These are phyloP conservation scores for Palythoa grandis DNA, from an alignment of 92 coral and sea anemone species.

Conservation along the genomic window DNA sequence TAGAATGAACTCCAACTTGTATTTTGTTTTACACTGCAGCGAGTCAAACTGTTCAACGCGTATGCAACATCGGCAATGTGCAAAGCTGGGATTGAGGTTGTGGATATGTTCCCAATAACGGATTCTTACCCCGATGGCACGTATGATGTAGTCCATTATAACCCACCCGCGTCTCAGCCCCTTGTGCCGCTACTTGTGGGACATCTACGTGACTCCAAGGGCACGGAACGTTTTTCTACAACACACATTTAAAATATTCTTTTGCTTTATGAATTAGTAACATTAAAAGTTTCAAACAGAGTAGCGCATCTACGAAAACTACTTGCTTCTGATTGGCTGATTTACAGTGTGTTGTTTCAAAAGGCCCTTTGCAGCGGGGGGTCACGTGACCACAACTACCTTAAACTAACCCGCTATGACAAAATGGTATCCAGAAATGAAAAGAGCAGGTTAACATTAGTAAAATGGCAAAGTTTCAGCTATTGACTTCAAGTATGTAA, in stretches of 20 bases:
- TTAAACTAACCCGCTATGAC: no score
- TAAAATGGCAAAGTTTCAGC: no score
- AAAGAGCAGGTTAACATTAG: no score
- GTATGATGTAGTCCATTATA: conserved; percentile 69
- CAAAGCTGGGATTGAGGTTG: conserved; percentile 62
- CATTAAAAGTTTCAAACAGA: no score
- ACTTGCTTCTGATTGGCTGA: no score
- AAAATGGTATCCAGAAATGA: no score
- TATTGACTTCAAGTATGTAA: no score
- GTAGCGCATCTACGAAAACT: no score
- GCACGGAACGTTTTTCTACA: not conserved
- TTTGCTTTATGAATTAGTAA: no score
- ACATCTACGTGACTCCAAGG: conserved; percentile 27
- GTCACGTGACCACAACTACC: no score
- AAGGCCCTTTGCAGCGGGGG: no score
- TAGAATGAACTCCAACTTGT: not conserved
- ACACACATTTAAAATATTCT: not conserved
- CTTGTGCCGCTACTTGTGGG: conserved; percentile 48
- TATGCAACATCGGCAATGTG: conserved; percentile 76
- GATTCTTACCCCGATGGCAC: conserved; percentile 75
- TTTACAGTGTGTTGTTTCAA: no score
- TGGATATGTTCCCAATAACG: conserved; percentile 70
- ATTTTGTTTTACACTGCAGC: conserved; percentile 31
- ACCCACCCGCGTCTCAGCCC: conserved; percentile 74
- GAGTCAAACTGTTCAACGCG: conserved; percentile 62